phyloP scores from a whole-genome alignment of 2,113 vertebrate species.

The Poecile atricapillus region DNA sequence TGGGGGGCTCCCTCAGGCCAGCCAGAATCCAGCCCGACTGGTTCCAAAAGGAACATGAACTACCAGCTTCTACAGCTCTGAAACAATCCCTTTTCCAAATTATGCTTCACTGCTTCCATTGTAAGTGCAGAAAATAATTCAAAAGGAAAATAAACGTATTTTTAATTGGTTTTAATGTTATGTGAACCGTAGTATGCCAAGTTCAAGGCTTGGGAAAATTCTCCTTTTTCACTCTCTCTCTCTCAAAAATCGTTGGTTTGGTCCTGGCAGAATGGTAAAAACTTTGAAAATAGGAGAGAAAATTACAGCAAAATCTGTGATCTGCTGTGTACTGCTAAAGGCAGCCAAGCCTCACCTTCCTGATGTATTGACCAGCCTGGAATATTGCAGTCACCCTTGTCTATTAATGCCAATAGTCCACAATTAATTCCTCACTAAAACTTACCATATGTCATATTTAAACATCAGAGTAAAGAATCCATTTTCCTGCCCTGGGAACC shows the following conservation, averaged over 20 bases:
- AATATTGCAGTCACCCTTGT: not conserved
- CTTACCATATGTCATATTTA: not conserved
- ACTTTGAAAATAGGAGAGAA: not conserved
- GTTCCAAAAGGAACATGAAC: constrained; percentile 24
- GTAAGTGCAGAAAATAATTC: not conserved
- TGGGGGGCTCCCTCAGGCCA: not conserved
- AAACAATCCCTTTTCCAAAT: not conserved
- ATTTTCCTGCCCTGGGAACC: not conserved
- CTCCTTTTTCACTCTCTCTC: not conserved
- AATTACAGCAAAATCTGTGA: not conserved
- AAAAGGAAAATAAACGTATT: not conserved
- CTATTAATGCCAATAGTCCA: not conserved
- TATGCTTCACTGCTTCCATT: not conserved
- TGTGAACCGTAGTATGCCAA: rapidly evolving
- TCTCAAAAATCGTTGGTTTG: not conserved
- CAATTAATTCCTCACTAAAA: not conserved
- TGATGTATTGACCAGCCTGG: not conserved
- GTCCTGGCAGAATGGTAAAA: not conserved
- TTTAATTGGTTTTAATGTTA: not conserved
- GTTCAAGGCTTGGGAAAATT: not conserved
- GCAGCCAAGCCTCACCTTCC: not conserved
- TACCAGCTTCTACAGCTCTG: not conserved
- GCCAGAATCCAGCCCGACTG: constrained; percentile 5
- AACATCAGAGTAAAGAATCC: rapidly evolving
- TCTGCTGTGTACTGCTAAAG: not conserved